Conservation (phyloP, 2,888 invertebrate genomes). For the Cryptocephalus primarius region DNA sequence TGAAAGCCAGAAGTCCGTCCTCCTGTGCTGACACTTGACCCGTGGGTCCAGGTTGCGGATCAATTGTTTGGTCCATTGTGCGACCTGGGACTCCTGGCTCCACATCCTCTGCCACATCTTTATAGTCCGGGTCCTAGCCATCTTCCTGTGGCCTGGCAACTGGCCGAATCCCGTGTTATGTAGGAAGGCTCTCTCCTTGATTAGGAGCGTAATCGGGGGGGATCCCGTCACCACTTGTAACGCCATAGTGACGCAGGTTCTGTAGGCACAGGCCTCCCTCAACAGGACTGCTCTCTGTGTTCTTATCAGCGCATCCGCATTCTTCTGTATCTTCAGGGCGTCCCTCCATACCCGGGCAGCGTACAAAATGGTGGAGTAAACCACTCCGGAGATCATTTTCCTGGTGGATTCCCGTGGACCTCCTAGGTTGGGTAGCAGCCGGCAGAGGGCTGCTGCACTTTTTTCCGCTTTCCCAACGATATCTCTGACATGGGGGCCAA, state of each 20-base stretch:
- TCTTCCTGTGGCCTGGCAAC: background rate
- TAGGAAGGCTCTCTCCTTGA: constrained; percentile 6
- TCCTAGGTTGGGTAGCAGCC: constrained; percentile 6
- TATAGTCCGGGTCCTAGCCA: background rate
- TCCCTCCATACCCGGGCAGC: constrained; percentile 6
- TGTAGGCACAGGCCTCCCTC: constrained; percentile 5
- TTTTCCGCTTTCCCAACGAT: constrained; percentile 1
- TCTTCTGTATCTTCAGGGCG: constrained; percentile 1
- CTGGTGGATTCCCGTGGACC: constrained; percentile 1
- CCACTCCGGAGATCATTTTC: constrained; percentile 3
- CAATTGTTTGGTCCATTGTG: constrained; percentile 3
- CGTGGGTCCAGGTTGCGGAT: background rate
- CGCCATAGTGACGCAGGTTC: constrained; percentile 7
- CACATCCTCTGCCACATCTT: constrained; percentile 1
- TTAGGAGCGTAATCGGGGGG: constrained; percentile 9
- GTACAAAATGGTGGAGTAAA: constrained; percentile 4
- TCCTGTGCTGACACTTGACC: background rate
- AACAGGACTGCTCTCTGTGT: constrained; percentile 2
- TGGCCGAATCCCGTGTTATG: background rate
- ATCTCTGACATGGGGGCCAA: constrained; percentile 1
- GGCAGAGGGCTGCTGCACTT: background rate
- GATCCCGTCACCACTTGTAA: constrained; percentile 5
- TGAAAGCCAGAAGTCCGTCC: background rate
- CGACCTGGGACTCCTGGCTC: background rate
- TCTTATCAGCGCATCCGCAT: constrained; percentile 1